Evolutionary conservation across 1,140 invertebrate genomes (phyloP), one percentile per base, ranked within the genome.

Genomic region (Pantala flavescens): DNA sequence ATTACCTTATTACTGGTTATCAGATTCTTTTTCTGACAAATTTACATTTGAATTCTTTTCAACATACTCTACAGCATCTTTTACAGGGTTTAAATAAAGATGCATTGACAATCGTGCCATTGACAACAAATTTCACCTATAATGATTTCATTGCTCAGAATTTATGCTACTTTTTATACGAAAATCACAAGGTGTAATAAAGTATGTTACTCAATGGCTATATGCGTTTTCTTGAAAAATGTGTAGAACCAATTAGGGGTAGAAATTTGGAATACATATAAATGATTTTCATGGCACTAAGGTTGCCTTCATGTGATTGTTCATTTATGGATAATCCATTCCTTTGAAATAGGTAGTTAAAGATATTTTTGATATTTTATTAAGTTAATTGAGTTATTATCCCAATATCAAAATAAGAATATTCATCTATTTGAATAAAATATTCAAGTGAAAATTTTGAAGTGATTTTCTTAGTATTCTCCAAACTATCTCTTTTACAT

Each of bases 381-480:
- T 36, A 9, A 5, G 9, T 36, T 36, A 36, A 5, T 36, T 36
- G 2, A 36, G 28, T 36, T 36, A 36, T 36, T 36, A 36, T 36
- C 28, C n/a, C n/a, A n/a, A 36, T 36, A 2, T 9, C 28, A 2
- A 36, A 5, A 36, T 36, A 36, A 36, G 28, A 36, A 36, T 5
- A 36, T 5, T 36, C 28, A 36, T 36, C 28, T 36, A 2, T 14
- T 63, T 63, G 49, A 63, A 63, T 63, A 7, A 21, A 3, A 63
- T 63, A 19, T 63, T 63, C n/a, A 63, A 36, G 28, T 36, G 28
- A 36, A 63, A 63, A 63, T 63, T 21, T 23, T 74, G 3, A n/a
- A 70, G 23, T 83, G 81, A 82, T 82, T 83, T 83, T 84, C 81
- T 84, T 84, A 83, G 82, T 82, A 81, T 80, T 83, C 82, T 84